phyloP scores from a whole-genome alignment of 2,113 vertebrate genomes.

The Hypanus sabinus region DNA sequence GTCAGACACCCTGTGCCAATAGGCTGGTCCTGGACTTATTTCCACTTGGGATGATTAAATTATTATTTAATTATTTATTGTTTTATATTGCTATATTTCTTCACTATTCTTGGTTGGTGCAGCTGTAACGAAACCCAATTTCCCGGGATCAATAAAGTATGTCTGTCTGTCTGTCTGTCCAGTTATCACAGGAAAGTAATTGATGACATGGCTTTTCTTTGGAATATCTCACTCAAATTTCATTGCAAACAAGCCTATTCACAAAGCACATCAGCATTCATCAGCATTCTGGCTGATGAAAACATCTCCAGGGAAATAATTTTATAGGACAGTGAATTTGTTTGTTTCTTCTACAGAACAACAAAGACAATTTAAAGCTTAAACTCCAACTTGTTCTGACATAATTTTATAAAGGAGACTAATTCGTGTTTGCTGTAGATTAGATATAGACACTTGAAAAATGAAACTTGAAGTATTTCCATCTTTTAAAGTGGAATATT shows the following conservation, averaged over 20 bases:
- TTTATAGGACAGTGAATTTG: not conserved
- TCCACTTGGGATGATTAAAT: too few species aligned
- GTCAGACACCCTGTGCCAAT: too few species aligned
- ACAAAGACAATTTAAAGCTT: conserved; percentile 15
- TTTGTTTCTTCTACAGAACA: not conserved
- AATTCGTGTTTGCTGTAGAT: not conserved
- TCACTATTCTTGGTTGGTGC: too few species aligned
- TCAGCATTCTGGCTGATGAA: not conserved
- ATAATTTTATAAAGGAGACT: not conserved
- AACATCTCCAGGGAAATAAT: not conserved
- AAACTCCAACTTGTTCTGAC: not conserved
- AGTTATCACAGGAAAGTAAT: not conserved
- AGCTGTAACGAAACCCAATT: too few species aligned
- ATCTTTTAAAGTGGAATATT: not conserved
- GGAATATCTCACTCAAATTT: not conserved
- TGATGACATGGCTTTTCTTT: not conserved
- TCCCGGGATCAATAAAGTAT: too few species aligned
- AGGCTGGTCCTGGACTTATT: too few species aligned
- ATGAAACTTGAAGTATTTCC: not conserved
- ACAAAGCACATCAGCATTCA: not conserved
- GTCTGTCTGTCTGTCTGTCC: too few species aligned
- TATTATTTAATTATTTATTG: too few species aligned
- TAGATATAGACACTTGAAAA: not conserved
- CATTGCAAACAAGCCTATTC: not conserved
- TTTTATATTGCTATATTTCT: too few species aligned